Conservation (phyloP, 2,888 invertebrate genomes). For the Taphrorychus bicolor region DNA sequence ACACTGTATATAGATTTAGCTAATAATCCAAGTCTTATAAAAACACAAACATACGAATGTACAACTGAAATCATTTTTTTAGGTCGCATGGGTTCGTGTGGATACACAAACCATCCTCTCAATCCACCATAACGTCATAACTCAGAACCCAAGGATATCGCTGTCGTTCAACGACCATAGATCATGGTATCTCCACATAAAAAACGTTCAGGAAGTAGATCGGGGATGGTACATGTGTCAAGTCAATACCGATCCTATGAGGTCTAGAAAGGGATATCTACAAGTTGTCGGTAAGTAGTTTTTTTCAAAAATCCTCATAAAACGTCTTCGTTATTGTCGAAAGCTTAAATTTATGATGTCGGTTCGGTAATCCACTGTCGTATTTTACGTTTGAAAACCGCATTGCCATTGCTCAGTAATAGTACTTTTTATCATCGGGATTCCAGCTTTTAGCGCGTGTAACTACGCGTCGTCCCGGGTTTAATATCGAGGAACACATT, state of each 20-base stretch:
- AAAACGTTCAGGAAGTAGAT: constrained; percentile 85
- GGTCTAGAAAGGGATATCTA: constrained; percentile 85
- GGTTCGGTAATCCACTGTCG: constrained; percentile 28
- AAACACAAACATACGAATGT: too few species aligned
- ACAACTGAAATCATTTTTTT: constrained; percentile 44
- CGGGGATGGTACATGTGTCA: constrained; percentile 94
- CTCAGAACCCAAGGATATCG: constrained; percentile 87
- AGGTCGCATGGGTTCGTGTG: constrained; percentile 94
- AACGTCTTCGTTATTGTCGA: constrained; percentile 18
- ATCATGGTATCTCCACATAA: constrained; percentile 90
- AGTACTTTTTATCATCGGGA: constrained; percentile 29
- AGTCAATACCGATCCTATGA: constrained; percentile 94
- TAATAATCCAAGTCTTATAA: too few species aligned
- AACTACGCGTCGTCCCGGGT: constrained; percentile 23
- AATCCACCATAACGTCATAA: constrained; percentile 90
- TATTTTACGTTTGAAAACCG: constrained; percentile 18
- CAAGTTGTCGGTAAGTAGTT: constrained; percentile 84
- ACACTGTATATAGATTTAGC: too few species aligned
- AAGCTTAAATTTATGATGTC: constrained; percentile 26
- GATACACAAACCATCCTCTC: constrained; percentile 92
- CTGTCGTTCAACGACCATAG: constrained; percentile 87
- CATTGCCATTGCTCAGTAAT: constrained; percentile 27
- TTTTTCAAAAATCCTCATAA: background rate
- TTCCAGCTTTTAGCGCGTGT: constrained; percentile 8
- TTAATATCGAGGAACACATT: constrained; percentile 33